Percentiles rank a stretch among this genome's conserved stretches.
phyloP scores from a whole-genome alignment of 2,113 vertebrate species.

The Cichladusa arquata region DNA sequence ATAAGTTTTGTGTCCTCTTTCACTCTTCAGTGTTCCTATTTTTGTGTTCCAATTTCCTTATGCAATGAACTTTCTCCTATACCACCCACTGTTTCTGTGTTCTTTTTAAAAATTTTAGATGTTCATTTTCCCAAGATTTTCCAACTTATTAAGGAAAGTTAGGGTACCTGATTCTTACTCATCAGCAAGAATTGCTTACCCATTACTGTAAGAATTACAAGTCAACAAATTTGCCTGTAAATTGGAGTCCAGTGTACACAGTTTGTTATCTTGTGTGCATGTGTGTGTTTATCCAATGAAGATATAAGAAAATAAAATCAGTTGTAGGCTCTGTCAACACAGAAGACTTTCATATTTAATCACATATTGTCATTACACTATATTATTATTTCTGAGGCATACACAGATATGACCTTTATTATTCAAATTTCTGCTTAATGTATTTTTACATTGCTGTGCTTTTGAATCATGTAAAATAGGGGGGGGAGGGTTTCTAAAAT shows the following conservation, averaged over 20 bases:
- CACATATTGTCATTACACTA: not conserved
- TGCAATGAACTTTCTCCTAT: not conserved
- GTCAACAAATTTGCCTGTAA: not conserved
- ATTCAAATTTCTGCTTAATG: slow-evolving; percentile 64
- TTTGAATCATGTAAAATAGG: slow-evolving; percentile 55
- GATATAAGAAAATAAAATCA: not conserved
- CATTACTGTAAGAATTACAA: not conserved
- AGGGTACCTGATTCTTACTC: not conserved
- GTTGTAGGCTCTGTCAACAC: not conserved
- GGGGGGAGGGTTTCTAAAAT: slow-evolving; percentile 49
- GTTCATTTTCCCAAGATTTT: not conserved
- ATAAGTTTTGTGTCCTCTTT: not conserved
- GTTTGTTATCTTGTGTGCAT: not conserved
- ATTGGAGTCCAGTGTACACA: fast-evolving
- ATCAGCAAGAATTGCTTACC: not conserved
- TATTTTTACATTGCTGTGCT: slow-evolving; percentile 40
- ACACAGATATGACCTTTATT: slow-evolving; percentile 46
- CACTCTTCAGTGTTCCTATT: not conserved
- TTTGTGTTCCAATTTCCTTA: not conserved
- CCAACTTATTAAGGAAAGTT: not conserved
- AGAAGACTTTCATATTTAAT: not conserved
- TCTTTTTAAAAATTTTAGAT: not conserved
- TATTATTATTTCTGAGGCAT: slow-evolving; percentile 33
- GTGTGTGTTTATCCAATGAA: not conserved
- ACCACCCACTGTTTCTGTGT: not conserved